A percentile compares a stretch with the other conserved stretches of the same genome.
phyloP scores from a whole-genome alignment of 1,140 invertebrate species.

The Cydia strobilella region DNA sequence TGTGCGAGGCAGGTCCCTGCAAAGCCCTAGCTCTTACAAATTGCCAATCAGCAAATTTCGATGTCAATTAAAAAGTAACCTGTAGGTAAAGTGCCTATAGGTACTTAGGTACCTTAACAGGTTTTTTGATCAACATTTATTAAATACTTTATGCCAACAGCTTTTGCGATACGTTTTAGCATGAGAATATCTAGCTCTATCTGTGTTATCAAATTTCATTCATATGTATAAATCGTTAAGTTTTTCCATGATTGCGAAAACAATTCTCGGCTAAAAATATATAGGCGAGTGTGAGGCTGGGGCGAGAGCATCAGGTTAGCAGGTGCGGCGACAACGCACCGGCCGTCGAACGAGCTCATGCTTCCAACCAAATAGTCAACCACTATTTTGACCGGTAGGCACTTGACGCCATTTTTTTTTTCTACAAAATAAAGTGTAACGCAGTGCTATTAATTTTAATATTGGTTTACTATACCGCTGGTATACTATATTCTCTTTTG shows the following conservation, averaged over 20 bases:
- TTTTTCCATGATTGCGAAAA: slow-evolving; percentile 11
- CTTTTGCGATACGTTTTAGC: too few relatives aligned
- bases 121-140: background rate
- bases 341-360: slow-evolving; percentile 17
- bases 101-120: too few relatives aligned
- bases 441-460: too few relatives aligned
- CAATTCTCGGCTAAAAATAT: slow-evolving; percentile 26
- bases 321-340: slow-evolving; percentile 29
- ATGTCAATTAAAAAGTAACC: slow-evolving; percentile 4
- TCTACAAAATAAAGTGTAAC: background rate
- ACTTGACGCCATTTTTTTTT: background rate
- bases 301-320: background rate
- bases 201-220: background rate
- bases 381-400: background rate
- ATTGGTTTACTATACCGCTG: too few relatives aligned
- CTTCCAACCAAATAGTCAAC: slow-evolving; percentile 24
- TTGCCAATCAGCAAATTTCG: background rate
- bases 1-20: background rate
- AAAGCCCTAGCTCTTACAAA: background rate
- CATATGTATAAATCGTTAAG: background rate
- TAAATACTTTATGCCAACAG: background rate
- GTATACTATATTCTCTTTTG: too few relatives aligned
- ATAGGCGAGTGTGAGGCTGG: slow-evolving; percentile 7
- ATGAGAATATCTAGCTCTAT: background rate
- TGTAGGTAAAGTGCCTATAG: background rate